phyloP scores from a whole-genome alignment of 2,888 invertebrate species.

The Drosophila tripunctata region DNA sequence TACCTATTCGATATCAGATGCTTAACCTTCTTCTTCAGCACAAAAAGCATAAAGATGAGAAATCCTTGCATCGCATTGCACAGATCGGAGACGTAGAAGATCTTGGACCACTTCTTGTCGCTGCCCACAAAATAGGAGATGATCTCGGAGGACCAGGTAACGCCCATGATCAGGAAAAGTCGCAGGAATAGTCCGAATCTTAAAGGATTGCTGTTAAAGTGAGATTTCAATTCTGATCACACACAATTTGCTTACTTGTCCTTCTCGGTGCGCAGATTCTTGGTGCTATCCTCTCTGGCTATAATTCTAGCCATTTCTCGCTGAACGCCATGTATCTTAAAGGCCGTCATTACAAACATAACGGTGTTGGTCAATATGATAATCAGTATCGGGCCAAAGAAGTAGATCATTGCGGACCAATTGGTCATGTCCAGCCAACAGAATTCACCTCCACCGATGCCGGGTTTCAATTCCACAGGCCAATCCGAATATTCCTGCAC shows the following conservation, averaged over 20 bases:
- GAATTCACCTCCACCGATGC: conserved; percentile 85
- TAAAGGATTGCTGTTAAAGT: background rate
- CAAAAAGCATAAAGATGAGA: conserved; percentile 87
- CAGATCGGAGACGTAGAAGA: conserved; percentile 85
- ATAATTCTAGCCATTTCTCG: conserved; percentile 82
- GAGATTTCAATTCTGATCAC: background rate
- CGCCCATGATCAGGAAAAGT: conserved; percentile 93
- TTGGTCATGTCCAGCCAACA: conserved; percentile 86
- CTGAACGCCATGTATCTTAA: conserved; percentile 82
- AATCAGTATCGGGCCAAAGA: conserved; percentile 80
- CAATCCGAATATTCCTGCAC: conserved; percentile 78
- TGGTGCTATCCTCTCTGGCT: conserved; percentile 81
- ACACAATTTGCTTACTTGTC: conserved; percentile 76
- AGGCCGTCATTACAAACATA: conserved; percentile 83
- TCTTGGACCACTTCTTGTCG: conserved; percentile 76
- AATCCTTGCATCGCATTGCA: conserved; percentile 87
- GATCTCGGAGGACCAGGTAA: conserved; percentile 93
- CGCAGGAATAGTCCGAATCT: conserved; percentile 92
- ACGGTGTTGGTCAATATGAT: conserved; percentile 81
- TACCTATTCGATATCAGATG: conserved; percentile 82
- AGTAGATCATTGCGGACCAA: conserved; percentile 82
- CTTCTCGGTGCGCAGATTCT: conserved; percentile 82
- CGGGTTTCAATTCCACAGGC: conserved; percentile 83
- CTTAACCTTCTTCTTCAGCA: conserved; percentile 86
- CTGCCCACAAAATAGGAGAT: conserved; percentile 88